Evolutionary conservation across 2,797 vertebrate genomes (phyloP).

Genomic region (Sebastes jordani): DNA sequence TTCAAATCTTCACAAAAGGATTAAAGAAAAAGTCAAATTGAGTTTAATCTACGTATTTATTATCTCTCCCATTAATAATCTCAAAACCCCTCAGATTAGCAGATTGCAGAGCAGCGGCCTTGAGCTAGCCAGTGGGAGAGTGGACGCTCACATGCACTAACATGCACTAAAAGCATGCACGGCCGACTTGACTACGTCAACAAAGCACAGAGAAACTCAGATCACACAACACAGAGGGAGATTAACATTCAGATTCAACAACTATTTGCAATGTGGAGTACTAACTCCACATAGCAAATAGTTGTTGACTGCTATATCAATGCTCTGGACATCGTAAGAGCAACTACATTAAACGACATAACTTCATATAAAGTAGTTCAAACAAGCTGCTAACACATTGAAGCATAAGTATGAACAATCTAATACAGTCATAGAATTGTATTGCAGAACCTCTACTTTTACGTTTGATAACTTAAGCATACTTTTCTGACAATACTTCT

Average conservation of each 20-base stretch:
- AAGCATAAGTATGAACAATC: not conserved
- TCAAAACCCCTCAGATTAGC: not conserved
- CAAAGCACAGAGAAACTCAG: no score
- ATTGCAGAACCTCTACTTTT: not conserved
- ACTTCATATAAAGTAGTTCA: not conserved
- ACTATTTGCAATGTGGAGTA: no score
- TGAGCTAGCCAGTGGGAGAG: no score
- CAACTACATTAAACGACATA: accelerated
- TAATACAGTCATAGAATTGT: not conserved
- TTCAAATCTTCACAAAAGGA: not conserved
- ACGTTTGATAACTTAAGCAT: not conserved
- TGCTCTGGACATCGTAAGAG: not conserved
- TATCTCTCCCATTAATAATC: not conserved
- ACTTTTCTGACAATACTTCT: not conserved
- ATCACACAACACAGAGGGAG: no score
- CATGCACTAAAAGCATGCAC: no score
- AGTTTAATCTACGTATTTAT: not conserved
- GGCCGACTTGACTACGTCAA: no score
- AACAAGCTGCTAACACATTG: not conserved
- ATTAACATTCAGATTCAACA: no score
- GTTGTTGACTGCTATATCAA: no score
- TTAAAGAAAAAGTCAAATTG: not conserved
- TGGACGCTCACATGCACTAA: no score
- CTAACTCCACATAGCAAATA: no score
- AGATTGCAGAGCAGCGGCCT: no score